Conservation (phyloP, 2,113 vertebrate genomes). For the Neopipo cinnamomea region DNA sequence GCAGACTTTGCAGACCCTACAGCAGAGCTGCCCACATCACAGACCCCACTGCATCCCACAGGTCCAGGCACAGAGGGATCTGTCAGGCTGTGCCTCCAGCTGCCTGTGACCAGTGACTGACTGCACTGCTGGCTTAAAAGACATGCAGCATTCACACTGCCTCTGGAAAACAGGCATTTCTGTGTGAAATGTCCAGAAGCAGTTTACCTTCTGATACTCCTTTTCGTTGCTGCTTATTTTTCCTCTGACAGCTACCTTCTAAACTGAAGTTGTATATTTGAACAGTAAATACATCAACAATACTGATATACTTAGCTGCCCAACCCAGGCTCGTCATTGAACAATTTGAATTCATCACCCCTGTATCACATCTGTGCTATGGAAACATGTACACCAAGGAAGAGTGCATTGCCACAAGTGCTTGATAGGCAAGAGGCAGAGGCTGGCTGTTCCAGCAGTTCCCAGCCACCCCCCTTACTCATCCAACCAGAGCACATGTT, state of each 20-base stretch:
- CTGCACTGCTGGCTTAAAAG: background rate
- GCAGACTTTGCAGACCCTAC: accelerated
- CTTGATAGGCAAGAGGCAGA: background rate
- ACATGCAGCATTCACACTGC: background rate
- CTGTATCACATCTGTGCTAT: background rate
- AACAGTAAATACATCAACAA: background rate
- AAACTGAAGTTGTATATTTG: background rate
- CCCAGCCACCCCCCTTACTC: background rate
- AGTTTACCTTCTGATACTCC: background rate
- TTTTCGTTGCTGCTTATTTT: background rate
- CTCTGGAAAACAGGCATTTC: background rate
- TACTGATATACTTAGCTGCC: accelerated
- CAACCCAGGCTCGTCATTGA: background rate
- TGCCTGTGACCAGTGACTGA: background rate
- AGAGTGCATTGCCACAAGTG: background rate
- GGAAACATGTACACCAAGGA: background rate
- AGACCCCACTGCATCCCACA: accelerated
- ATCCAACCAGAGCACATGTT: background rate
- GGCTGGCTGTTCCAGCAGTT: background rate
- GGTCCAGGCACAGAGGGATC: accelerated
- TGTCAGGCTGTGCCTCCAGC: background rate
- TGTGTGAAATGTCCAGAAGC: background rate
- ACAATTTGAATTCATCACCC: background rate
- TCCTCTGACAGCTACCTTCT: background rate
- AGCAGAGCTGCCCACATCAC: background rate